Conservation (phyloP, 2,113 vertebrate species). For the Mastomys coucha region DNA sequence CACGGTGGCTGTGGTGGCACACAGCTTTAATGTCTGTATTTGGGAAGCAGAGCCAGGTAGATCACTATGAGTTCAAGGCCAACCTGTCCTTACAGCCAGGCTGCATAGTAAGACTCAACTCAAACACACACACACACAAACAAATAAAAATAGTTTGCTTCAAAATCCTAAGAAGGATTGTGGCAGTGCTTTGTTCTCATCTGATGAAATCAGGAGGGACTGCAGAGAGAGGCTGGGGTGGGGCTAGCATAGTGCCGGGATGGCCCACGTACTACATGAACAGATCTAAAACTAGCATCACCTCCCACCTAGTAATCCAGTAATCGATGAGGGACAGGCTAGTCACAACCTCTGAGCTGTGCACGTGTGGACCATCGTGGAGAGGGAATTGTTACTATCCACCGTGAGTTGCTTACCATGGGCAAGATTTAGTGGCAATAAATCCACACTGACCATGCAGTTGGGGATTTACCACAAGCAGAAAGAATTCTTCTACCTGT, state of each 20-base stretch:
- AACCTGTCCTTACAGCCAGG: not conserved
- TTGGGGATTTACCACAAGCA: not conserved
- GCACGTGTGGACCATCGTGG: not conserved
- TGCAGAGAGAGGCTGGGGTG: not conserved
- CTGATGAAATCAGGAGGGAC: not conserved
- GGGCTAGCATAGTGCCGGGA: accelerated
- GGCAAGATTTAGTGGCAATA: conserved; percentile 55
- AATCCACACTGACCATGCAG: conserved; percentile 9
- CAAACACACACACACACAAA: not conserved
- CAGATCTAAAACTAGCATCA: not conserved
- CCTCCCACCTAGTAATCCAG: not conserved
- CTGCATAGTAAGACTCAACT: not conserved
- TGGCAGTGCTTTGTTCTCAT: not conserved
- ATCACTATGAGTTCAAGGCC: not conserved
- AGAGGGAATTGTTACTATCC: not conserved
- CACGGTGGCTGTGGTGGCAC: no score
- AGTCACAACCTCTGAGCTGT: not conserved
- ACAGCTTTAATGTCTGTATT: not conserved
- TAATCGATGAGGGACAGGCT: not conserved
- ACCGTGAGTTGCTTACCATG: not conserved
- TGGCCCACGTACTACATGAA: accelerated
- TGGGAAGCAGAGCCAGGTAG: not conserved
- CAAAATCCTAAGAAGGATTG: not conserved
- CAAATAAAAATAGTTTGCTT: not conserved
- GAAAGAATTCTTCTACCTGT: conserved; percentile 71